phyloP scores from a whole-genome alignment of 2,113 vertebrate species.

The Catharus minimus region DNA sequence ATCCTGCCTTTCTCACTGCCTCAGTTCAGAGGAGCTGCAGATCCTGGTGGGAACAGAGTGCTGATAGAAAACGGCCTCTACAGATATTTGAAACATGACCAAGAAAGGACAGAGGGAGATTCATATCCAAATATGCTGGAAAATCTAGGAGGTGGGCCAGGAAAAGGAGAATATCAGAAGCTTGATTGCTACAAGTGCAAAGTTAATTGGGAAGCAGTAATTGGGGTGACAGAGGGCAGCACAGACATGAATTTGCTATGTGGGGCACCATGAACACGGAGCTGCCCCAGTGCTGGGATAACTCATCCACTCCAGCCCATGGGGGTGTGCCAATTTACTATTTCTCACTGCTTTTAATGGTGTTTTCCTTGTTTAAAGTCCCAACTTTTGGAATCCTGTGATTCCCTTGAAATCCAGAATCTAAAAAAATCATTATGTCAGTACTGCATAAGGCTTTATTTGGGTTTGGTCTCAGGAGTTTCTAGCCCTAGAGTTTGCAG shows the following conservation, averaged over 20 bases:
- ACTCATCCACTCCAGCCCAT: rapidly evolving
- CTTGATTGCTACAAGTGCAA: background rate
- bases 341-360: background rate
- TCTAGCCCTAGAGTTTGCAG: background rate
- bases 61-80: constrained; percentile 43
- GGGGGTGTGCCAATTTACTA: background rate
- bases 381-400: background rate
- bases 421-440: background rate
- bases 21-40: constrained; percentile 26
- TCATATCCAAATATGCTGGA: constrained; percentile 18
- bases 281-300: background rate
- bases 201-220: constrained; percentile 36
- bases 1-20: constrained; percentile 39
- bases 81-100: constrained; percentile 48
- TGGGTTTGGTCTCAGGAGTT: background rate
- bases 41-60: constrained; percentile 43
- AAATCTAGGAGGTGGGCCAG: constrained; percentile 46
- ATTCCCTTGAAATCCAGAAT: background rate
- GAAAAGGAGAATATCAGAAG: background rate
- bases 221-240: background rate
- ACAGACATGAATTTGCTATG: background rate
- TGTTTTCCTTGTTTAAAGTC: background rate
- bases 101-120: constrained; percentile 48
- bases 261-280: rapidly evolving
- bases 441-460: background rate